These are phyloP conservation scores for Vannuccia rotundouncinata DNA, from an alignment of 2,888 invertebrate species.

Conservation along the genomic window DNA sequence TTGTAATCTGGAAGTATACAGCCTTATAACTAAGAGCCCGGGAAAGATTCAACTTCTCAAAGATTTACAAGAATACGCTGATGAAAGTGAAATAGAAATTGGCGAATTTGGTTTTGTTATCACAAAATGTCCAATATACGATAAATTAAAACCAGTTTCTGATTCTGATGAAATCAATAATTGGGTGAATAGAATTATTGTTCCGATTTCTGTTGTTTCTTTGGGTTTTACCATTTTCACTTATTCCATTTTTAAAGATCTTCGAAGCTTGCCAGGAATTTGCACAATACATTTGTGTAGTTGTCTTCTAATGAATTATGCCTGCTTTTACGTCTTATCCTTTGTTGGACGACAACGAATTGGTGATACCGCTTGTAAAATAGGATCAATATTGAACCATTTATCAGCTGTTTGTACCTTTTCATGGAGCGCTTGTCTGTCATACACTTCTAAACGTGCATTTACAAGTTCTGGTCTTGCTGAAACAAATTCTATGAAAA, in stretches of 20 bases:
- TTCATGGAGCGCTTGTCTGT: not conserved
- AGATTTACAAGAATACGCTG: not conserved
- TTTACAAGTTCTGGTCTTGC: not conserved
- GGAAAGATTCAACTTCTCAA: not conserved
- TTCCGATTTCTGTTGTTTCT: not conserved
- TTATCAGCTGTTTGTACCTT: conserved; percentile 4
- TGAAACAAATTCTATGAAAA: not conserved
- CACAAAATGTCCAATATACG: not conserved
- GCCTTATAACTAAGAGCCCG: not conserved
- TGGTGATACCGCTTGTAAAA: not conserved
- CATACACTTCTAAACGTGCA: not conserved
- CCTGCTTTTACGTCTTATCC: not conserved
- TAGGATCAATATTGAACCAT: not conserved
- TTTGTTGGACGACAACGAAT: not conserved
- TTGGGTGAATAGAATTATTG: not conserved
- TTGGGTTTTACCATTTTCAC: not conserved
- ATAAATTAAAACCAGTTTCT: too few species aligned
- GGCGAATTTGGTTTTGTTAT: not conserved
- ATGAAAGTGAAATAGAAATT: not conserved
- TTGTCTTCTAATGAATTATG: conserved; percentile 1
- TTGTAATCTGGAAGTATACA: not conserved
- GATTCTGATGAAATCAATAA: not conserved
- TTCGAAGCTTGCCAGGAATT: not conserved
- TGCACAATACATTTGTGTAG: not conserved
- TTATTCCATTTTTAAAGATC: not conserved